A percentile compares a stretch with the other conserved stretches of the same genome.
Evolutionary conservation across 2,113 vertebrate species (phyloP).

Genomic region (Rhegmatorhina hoffmannsi): DNA sequence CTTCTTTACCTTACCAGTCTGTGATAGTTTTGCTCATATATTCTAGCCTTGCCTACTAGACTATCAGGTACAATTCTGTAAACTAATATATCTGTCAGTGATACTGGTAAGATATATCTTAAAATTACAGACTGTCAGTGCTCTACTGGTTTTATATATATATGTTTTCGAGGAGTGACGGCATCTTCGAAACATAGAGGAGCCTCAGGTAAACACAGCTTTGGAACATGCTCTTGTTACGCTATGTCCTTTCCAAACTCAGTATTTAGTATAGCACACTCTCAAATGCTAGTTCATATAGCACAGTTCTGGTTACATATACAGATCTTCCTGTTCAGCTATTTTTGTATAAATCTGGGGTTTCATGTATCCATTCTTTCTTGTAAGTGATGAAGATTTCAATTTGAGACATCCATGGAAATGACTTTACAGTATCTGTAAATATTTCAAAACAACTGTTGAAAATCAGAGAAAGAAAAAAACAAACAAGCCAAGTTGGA

Average conservation of each 20-base stretch:
- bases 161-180: neutral
- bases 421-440: neutral
- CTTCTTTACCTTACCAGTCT: neutral
- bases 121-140: neutral
- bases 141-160: neutral
- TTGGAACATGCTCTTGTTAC: neutral
- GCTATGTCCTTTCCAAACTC: neutral
- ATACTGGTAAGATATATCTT: neutral
- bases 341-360: neutral
- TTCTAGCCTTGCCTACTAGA: neutral
- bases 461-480: neutral
- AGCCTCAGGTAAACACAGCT: neutral
- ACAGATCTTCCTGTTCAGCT: neutral
- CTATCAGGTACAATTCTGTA: neutral
- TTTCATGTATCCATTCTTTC: neutral
- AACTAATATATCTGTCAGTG: neutral
- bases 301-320: neutral
- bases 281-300: neutral
- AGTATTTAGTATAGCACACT: neutral
- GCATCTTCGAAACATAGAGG: neutral
- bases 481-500: neutral
- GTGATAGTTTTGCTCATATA: accelerated
- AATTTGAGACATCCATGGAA: neutral
- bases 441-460: neutral
- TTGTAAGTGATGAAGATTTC: neutral